Percentiles rank a stretch among this genome's conserved stretches.
Evolutionary conservation across 1,140 invertebrate species (phyloP).

Genomic region (Drosophila yakuba): DNA sequence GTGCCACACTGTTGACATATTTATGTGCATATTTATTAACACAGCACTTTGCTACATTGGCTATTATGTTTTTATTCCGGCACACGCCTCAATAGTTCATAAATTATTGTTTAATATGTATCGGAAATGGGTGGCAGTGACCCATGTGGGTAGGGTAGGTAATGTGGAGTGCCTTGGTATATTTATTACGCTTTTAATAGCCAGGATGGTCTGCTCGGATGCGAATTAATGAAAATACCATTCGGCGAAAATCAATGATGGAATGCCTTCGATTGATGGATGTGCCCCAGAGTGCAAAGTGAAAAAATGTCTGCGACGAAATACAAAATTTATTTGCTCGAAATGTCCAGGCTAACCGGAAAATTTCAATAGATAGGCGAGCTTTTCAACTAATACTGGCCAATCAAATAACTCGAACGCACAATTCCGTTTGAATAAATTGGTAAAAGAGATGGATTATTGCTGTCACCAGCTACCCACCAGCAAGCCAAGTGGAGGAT

Average conservation of each 20-base stretch:
- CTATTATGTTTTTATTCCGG: constrained; percentile 28
- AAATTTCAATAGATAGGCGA: constrained; percentile 26
- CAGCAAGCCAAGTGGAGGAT: constrained; percentile 86
- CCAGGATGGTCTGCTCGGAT: constrained; percentile 23
- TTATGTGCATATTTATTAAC: constrained; percentile 74
- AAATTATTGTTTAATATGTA: constrained; percentile 70
- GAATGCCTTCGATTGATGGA: constrained; percentile 63
- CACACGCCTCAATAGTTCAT: constrained; percentile 61
- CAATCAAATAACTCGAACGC: constrained; percentile 15
- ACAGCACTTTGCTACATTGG: constrained; percentile 50
- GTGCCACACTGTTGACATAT: constrained; percentile 68
- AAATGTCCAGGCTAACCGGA: neutral
- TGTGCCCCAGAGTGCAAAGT: constrained; percentile 11
- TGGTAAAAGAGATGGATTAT: constrained; percentile 18
- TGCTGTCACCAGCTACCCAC: constrained; percentile 71
- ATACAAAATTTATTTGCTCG: constrained; percentile 33
- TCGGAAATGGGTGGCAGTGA: constrained; percentile 47
- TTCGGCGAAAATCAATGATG: constrained; percentile 50
- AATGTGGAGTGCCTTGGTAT: constrained; percentile 16
- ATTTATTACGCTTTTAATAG: constrained; percentile 50
- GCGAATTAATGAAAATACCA: constrained; percentile 48
- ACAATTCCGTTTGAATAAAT: neutral
- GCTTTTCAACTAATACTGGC: constrained; percentile 10
- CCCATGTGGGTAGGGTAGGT: constrained; percentile 12
- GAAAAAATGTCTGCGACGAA: neutral